Conservation (phyloP, 2,797 vertebrate genomes). For the Hypotaenidia philippensis region DNA sequence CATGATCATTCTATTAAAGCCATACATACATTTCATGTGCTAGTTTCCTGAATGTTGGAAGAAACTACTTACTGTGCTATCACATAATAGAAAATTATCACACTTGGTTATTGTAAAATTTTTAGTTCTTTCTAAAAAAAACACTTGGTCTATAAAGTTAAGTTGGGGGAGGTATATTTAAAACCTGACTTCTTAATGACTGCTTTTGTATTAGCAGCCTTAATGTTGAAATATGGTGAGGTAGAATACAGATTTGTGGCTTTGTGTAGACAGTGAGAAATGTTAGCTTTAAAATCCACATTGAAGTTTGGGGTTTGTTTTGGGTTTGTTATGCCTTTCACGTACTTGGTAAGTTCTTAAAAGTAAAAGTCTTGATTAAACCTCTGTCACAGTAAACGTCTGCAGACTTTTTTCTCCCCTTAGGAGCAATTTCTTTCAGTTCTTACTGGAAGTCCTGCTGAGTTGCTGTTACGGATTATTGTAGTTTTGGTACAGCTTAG, state of each 20-base stretch:
- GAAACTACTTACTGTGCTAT: not conserved
- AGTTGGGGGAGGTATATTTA: not conserved
- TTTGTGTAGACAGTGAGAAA: not conserved
- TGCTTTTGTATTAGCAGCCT: not conserved
- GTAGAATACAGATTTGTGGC: not conserved
- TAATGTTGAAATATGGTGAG: not conserved
- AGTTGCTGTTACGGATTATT: not conserved
- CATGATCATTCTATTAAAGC: not conserved
- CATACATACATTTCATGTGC: not conserved
- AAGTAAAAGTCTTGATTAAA: not conserved
- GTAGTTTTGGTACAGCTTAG: not conserved
- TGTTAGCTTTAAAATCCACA: not conserved
- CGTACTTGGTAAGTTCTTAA: not conserved
- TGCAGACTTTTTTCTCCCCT: not conserved
- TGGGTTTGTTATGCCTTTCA: not conserved
- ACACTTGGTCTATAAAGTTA: not conserved
- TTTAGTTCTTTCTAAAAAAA: not conserved
- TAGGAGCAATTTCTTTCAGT: not conserved
- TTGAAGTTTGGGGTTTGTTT: rapidly evolving
- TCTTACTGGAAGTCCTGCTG: not conserved
- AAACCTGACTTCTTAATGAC: not conserved
- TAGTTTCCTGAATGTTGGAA: not conserved
- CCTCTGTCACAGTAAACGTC: not conserved
- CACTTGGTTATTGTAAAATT: not conserved
- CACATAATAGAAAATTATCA: not conserved